Base-by-base conservation (phyloP, 2,797 vertebrate genomes). In the Pantherophis alleghaniensis region DNA sequence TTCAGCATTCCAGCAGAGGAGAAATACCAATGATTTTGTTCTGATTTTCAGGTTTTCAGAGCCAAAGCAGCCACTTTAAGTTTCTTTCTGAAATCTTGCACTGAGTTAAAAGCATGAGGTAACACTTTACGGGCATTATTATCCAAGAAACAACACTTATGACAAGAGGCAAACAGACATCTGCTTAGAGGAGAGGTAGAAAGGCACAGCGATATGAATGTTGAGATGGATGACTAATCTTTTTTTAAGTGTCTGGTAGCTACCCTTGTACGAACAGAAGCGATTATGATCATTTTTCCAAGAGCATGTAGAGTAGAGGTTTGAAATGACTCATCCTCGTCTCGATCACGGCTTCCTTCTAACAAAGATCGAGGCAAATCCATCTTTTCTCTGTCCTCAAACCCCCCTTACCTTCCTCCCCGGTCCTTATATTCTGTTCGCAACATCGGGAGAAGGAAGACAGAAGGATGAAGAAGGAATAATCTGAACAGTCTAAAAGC, bases 221-320 rank as follows among this genome's bases (percentile, higher is more conserved):
- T n/a, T 28, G 47, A 24, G 55, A 3, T 56, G 89, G 51, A 92
- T 91, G 93, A 92, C 93, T 90, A 93, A 91, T 89, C 88, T 32
- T 14, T 66, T 59, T 63, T 89, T 93, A 42, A 90, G 55, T 37
- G 53, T 0, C 0, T 4, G 20, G 92, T 14, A 51, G 10, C 87
- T 93, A 2, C 56, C 26, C 69, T 91, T 57, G 20, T 53, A 18
- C 63, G 32, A 0, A 90, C 60, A 14, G 7, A 90, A 87, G 79
- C 88, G 55, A 3, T 4, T 69, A 88, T 42, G 0, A 10, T 4
- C 92, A 0, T 32, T 16, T 32, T 3, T 0, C 6, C 5, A 32
- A 93, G 7, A 92, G 28, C 0, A 0, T 3, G 88, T 92, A 87
- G 9, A 89, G 93, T 22, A 94, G 87, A 90, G 24, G 91, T 94